Evolutionary conservation across 2,797 vertebrate genomes (phyloP).

Genomic region (Anisognathus igniventris): DNA sequence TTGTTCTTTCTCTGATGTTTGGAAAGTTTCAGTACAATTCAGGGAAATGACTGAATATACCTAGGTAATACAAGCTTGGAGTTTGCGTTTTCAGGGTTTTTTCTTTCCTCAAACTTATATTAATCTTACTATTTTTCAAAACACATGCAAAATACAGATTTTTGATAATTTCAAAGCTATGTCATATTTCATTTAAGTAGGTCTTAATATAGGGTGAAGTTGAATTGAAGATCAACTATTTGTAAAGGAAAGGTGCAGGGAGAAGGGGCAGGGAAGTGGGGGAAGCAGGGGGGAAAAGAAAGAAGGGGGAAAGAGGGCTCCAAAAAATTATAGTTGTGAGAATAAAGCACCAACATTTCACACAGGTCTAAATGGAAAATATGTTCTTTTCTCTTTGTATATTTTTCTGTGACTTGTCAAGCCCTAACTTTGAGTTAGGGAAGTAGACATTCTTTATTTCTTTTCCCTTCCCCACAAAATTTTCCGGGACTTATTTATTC

Average conservation of each 20-base stretch:
- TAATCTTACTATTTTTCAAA: background rate
- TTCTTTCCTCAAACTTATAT: background rate
- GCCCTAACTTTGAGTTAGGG: background rate
- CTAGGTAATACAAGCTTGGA: background rate
- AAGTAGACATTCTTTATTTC: background rate
- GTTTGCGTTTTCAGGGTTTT: background rate
- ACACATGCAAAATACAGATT: background rate
- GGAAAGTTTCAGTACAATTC: constrained; percentile 13
- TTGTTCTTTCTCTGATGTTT: constrained; percentile 4
- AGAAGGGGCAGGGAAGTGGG: background rate
- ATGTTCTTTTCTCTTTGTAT: background rate
- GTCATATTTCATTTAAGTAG: background rate
- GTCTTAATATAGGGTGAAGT: background rate
- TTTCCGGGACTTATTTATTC: background rate
- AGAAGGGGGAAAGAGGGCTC: background rate
- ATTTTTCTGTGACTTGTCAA: background rate
- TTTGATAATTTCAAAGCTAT: background rate
- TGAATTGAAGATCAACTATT: background rate
- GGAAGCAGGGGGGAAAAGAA: background rate
- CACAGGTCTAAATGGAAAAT: background rate
- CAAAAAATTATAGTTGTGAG: background rate
- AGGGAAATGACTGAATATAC: constrained; percentile 20
- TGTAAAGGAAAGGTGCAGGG: background rate
- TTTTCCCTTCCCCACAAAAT: background rate
- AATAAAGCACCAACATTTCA: background rate